phyloP scores from a whole-genome alignment of 2,888 invertebrate genomes.

The Serripes groenlandicus region DNA sequence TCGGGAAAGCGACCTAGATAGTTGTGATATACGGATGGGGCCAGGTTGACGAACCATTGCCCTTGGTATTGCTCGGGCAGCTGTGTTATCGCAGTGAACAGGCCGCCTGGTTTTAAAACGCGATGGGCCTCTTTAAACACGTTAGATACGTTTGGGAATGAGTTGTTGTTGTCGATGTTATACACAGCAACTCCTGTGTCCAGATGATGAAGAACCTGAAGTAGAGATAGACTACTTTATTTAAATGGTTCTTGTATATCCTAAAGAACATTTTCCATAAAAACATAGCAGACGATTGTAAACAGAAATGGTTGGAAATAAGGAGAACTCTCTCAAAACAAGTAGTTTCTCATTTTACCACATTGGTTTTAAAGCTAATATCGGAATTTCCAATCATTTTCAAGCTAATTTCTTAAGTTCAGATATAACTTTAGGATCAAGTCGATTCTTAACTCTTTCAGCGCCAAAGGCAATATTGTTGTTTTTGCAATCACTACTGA shows the following conservation, averaged over 20 bases:
- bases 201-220: conserved; percentile 13
- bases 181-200: neutral
- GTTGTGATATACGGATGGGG: neutral
- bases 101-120: neutral
- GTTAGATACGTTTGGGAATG: neutral
- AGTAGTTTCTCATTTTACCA: no score
- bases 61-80: conserved; percentile 5
- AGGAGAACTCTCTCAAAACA: no score
- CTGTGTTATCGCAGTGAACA: neutral
- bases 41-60: conserved; percentile 3
- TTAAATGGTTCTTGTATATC: no score
- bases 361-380: no score
- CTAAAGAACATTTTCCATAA: no score
- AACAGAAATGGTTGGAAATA: no score
- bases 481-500: no score
- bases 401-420: neutral
- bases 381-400: neutral
- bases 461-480: no score
- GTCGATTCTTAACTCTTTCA: no score
- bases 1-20: neutral
- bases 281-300: no score
- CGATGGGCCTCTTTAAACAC: neutral
- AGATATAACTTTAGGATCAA: no score
- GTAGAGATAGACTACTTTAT: neutral
- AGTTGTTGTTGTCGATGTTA: neutral